Conservation (phyloP, 2,797 vertebrate species). For the Setipinna tenuifilis region DNA sequence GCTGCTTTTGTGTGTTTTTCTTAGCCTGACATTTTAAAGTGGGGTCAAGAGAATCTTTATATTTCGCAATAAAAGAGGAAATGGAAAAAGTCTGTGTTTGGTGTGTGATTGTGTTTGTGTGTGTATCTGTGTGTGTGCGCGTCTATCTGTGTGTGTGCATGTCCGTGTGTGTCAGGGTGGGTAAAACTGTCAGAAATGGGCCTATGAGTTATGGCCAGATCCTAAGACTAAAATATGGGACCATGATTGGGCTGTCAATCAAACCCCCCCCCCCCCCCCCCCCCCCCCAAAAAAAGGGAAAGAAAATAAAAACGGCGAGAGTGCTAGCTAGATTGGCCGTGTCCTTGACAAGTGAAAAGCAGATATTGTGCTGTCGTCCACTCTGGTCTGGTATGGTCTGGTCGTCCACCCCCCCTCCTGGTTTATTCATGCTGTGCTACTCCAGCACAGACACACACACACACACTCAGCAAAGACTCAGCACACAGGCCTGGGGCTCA, state of each 20-base stretch:
- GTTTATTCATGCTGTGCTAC: too few species aligned
- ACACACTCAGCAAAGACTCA: neutral
- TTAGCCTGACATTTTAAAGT: slow-evolving; percentile 13
- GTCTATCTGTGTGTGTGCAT: neutral
- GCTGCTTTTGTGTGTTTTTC: slow-evolving; percentile 15
- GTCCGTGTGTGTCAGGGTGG: neutral
- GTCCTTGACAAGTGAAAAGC: too few species aligned
- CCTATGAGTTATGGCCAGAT: neutral
- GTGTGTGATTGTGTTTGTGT: neutral
- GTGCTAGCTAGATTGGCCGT: too few species aligned
- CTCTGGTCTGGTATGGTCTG: too few species aligned
- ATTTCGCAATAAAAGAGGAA: slow-evolving; percentile 20
- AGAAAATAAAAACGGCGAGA: too few species aligned
- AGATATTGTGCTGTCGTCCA: too few species aligned
- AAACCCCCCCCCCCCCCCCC: too few species aligned
- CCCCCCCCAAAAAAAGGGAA: too few species aligned
- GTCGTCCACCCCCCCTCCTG: too few species aligned
- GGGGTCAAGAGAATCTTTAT: slow-evolving; percentile 28
- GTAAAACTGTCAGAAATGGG: slow-evolving; percentile 7
- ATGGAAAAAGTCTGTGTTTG: neutral
- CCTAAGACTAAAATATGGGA: neutral
- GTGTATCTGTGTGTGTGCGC: too few species aligned
- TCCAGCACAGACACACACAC: too few species aligned
- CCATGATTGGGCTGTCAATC: neutral
- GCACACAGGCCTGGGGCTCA: too few species aligned